Base-by-base conservation (phyloP, 2,113 vertebrate genomes). In the Salminus brasiliensis region DNA sequence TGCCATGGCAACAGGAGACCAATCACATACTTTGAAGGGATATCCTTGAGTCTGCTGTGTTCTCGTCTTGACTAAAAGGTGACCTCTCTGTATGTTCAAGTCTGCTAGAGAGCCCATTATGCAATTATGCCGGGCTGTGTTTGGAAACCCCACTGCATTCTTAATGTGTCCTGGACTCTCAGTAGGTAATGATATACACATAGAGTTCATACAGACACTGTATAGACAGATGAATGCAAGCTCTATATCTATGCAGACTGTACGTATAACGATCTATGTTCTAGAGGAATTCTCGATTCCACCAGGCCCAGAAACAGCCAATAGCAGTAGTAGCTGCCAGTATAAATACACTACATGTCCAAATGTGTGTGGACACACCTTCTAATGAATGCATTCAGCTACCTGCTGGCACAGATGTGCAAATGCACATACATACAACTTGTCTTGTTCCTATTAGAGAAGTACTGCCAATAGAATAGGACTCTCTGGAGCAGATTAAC, bases 1-100 rank as follows among this genome's bases (percentile, higher is more conserved):
- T 90, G 74, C 93, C 94, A 88, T 60, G 83, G 87, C 67, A 0
- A 43, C 39, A 71, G 85, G 27, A 68, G 39, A 68, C 52, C 52
- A 55, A 55, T 81, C 45, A 49, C 43, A 25, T 55, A 41, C 78
- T 73, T 57, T 60, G 55, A 63, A 72, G 68, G 41, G 68, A 41
- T 69, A 47, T 72, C 29, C 25, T 79, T 49, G 32, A 57, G 57
- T 66, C 55, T 53, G 29, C 39, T 74, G 36, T 57, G 59, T 39
- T 66, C 79, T 41, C 79, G 57, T 69, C 25, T 32, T 69, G 59
- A 27, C 67, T 69, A 23, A 59, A 82, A 72, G 79, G 68, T 79
- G 62, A 81, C 79, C 39, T 59, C 27, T 79, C 30, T 75, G 27
- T 23, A 29, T 43, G 25, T 41, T 70, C 39, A 73, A 10, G 30